Evolutionary conservation across 2,888 invertebrate species (phyloP).

Genomic region (Pomacea canaliculata): DNA sequence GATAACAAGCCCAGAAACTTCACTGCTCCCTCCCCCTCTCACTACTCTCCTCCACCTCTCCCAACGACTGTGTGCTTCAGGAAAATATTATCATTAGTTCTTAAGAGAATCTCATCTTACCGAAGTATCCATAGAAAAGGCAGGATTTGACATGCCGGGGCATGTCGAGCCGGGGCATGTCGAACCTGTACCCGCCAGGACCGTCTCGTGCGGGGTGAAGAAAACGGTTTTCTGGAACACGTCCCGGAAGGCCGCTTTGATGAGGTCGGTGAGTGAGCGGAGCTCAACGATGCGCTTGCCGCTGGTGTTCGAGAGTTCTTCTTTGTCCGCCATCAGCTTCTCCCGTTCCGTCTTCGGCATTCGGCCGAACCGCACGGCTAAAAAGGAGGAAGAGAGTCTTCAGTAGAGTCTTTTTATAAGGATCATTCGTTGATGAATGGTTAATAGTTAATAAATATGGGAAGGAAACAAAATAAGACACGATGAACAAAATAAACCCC

Average conservation of each 20-base stretch:
- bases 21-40: too few relatives aligned
- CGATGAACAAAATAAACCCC: too few relatives aligned
- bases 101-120: background rate
- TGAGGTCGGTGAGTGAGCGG: constrained; percentile 54
- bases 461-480: too few relatives aligned
- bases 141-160: constrained; percentile 5
- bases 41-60: too few relatives aligned
- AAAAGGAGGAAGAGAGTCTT: background rate
- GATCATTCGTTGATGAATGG: too few relatives aligned
- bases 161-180: constrained; percentile 1
- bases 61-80: too few relatives aligned
- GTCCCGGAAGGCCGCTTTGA: constrained; percentile 54
- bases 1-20: too few relatives aligned
- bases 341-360: constrained; percentile 64
- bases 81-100: too few relatives aligned
- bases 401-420: background rate
- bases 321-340: constrained; percentile 60
- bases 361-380: constrained; percentile 62
- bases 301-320: constrained; percentile 50
- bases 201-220: constrained; percentile 22
- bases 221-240: constrained; percentile 38
- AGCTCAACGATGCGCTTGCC: constrained; percentile 54
- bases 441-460: too few relatives aligned
- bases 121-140: background rate
- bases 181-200: background rate